Percentiles rank a stretch among this genome's conserved stretches.
phyloP scores from a whole-genome alignment of 2,888 invertebrate genomes.

The Germaria angustata region DNA sequence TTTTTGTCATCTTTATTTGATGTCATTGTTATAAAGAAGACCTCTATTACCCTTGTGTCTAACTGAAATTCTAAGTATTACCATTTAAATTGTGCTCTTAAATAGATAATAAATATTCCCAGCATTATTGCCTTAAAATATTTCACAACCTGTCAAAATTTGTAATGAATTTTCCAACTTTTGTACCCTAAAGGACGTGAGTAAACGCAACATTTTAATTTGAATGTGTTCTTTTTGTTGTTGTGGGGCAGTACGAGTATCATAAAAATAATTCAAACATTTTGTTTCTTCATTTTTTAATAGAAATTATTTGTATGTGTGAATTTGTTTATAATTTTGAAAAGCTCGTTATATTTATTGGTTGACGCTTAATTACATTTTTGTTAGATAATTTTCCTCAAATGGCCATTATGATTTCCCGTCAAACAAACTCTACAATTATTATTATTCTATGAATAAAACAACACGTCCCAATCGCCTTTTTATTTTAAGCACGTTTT shows the following conservation, averaged over 20 bases:
- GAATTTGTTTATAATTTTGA: not conserved
- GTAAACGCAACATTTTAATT: no score
- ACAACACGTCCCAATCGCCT: slow-evolving; percentile 6
- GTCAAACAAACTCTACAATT: not conserved
- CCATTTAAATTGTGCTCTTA: not conserved
- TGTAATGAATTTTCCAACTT: not conserved
- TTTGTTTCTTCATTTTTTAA: not conserved
- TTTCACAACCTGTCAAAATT: slow-evolving; percentile 4
- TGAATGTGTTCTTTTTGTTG: no score
- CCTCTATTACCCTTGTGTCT: no score
- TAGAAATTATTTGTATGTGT: not conserved
- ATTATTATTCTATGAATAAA: not conserved
- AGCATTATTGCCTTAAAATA: not conserved
- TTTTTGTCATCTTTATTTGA: no score
- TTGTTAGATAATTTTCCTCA: slow-evolving; percentile 20
- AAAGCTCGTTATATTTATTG: slow-evolving; percentile 2
- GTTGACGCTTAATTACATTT: slow-evolving; percentile 37
- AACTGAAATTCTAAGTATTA: no score
- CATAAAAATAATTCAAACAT: no score
- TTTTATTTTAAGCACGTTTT: slow-evolving; percentile 23
- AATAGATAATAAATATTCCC: not conserved
- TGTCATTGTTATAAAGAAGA: no score
- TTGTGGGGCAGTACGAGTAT: no score
- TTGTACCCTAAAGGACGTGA: not conserved
- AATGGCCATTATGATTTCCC: slow-evolving; percentile 25